Evolutionary conservation across 2,797 vertebrate species (phyloP).

Genomic region (Cercopithecus mitis): DNA sequence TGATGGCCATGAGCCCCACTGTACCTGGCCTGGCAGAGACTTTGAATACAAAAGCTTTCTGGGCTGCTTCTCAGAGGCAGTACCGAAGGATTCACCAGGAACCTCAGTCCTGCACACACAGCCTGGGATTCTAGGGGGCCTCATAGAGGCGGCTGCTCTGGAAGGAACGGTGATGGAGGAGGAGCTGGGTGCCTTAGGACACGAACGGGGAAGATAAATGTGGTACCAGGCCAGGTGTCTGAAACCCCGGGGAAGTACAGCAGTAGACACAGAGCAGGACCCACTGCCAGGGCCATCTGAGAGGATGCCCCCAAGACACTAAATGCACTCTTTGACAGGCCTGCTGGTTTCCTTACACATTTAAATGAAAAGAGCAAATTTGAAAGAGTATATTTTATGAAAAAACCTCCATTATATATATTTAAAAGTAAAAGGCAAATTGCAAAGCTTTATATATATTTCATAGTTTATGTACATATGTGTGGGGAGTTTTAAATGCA

Average conservation of each 20-base stretch:
- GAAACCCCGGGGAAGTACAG: not conserved
- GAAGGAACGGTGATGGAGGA: not conserved
- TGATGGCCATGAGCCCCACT: too few species aligned
- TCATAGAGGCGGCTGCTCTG: not conserved
- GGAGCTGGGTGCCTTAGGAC: not conserved
- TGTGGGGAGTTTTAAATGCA: not conserved
- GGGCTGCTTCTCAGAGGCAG: not conserved
- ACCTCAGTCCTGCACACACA: not conserved
- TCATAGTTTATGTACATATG: not conserved
- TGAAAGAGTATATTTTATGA: not conserved
- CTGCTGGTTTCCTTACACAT: not conserved
- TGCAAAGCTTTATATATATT: not conserved
- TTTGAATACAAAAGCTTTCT: not conserved
- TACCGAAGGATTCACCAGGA: not conserved
- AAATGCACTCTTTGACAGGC: rapidly evolving
- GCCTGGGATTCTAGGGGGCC: rapidly evolving
- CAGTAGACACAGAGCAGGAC: rapidly evolving
- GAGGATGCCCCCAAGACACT: rapidly evolving
- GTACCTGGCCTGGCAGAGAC: not conserved
- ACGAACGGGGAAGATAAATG: rapidly evolving
- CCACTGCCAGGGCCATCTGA: too few species aligned
- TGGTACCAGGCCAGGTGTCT: not conserved
- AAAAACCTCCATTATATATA: not conserved
- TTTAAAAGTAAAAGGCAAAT: not conserved
- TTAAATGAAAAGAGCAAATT: not conserved